Conservation (phyloP, 2,888 invertebrate genomes). For the Drosophila eohydei region DNA sequence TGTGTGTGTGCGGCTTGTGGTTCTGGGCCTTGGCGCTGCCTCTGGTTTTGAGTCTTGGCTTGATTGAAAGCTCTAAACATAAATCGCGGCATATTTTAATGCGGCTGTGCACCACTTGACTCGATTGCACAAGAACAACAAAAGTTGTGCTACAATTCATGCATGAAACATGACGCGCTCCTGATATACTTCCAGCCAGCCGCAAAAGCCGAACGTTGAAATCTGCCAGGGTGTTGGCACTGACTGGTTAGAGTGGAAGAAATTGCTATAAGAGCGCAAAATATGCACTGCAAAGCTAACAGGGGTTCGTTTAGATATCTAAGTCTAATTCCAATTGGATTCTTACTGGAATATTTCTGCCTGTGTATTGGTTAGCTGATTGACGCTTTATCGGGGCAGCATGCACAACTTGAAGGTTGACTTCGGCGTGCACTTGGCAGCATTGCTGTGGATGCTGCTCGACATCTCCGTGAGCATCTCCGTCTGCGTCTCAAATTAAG, state of each 20-base stretch:
- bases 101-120: slow-evolving; percentile 68
- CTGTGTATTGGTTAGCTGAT: slow-evolving; percentile 34
- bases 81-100: slow-evolving; percentile 66
- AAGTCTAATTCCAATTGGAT: not conserved
- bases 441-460: not conserved
- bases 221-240: slow-evolving; percentile 7
- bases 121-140: slow-evolving; percentile 73
- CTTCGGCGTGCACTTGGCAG: slow-evolving; percentile 7
- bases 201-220: slow-evolving; percentile 27
- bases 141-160: slow-evolving; percentile 77
- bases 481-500: slow-evolving; percentile 13
- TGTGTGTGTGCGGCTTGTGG: slow-evolving; percentile 5
- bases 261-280: not conserved
- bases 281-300: not conserved
- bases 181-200: slow-evolving; percentile 28
- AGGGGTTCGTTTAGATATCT: not conserved
- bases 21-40: slow-evolving; percentile 9
- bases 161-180: slow-evolving; percentile 71
- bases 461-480: slow-evolving; percentile 3
- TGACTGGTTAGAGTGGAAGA: not conserved
- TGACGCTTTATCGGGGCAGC: slow-evolving; percentile 25
- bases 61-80: slow-evolving; percentile 61
- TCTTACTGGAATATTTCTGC: not conserved
- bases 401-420: slow-evolving; percentile 6
- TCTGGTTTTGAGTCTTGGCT: slow-evolving; percentile 28